Evolutionary conservation across 2,888 invertebrate species (phyloP), one percentile per base, ranked within the genome.

Genomic region (Caenorhabditis virilis): DNA sequence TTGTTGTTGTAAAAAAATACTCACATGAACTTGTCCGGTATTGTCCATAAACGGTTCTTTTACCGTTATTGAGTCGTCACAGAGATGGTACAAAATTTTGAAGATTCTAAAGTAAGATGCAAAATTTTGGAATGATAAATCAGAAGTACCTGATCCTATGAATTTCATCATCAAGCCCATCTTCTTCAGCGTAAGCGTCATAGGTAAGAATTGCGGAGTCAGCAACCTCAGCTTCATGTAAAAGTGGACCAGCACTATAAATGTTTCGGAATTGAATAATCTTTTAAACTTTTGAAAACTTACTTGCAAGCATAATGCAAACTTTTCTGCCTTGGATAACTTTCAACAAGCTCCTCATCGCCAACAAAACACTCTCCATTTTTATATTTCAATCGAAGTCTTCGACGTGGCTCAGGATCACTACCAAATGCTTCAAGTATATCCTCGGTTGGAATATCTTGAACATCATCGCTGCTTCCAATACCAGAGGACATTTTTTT

Each of bases 391-490:
- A 65, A 18, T 20, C 54, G 64, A 27, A 58, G 59, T 13, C 64
- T 50, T 56, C 55, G 48, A 46, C 48, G 48, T 1, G 59, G 59
- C n/a, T 48, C 54, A 9, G 68, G 71, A 43, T 71, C 71, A 47
- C 71, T 71, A 6, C 71, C 71, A 64, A 72, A 72, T 4, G 56
- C 46, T 27, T 72, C 66, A 9, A 72, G 48, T 53, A 72, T 53
- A 47, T 69, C 69, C 41, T 63, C 66, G 23, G 72, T 72, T 13
- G 72, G 63, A 6, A 58, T 39, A 48, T 72, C 72, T 64, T 70
- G 70, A 20, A 50, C 38, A 30, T 58, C 50, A 25, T 36, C 42
- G 33, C 63, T 41, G 6, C 6, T 9, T 7, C 47, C 16, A 27
- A 16, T 13, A 16, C 20, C 35, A 20, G 47, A 30, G n/a, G 47